phyloP scores from a whole-genome alignment of 1,140 invertebrate genomes.

The Papilio polytes region DNA sequence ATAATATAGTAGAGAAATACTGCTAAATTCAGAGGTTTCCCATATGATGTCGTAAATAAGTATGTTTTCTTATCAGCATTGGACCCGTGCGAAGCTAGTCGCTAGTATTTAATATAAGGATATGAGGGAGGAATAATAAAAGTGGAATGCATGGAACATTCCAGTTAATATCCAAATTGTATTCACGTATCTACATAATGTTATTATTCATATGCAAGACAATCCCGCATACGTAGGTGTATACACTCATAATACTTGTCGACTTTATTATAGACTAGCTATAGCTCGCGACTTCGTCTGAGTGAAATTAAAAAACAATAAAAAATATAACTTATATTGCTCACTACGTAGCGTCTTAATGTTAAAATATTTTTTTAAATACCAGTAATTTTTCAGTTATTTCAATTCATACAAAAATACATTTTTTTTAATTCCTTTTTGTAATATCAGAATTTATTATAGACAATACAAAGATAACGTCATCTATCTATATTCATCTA shows the following conservation, averaged over 20 bases:
- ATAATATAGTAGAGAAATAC: no score
- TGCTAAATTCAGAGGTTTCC: no score
- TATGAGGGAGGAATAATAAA: background rate
- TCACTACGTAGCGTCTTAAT: no score
- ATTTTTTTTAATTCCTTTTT: no score
- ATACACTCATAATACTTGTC: background rate
- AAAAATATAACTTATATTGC: no score
- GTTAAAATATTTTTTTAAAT: no score
- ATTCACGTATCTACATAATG: constrained; percentile 16
- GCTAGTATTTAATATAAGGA: background rate
- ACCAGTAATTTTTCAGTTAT: no score
- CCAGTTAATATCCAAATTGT: constrained; percentile 1
- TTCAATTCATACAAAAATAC: no score
- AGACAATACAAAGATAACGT: background rate
- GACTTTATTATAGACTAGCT: background rate
- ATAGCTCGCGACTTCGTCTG: no score
- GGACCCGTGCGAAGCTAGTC: background rate
- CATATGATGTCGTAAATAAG: no score
- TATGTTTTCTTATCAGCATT: no score
- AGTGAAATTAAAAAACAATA: no score
- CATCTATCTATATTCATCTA: background rate
- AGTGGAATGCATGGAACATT: background rate
- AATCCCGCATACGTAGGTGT: background rate
- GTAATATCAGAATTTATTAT: background rate
- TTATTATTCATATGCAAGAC: constrained; percentile 13